Base-by-base conservation (phyloP, 2,797 vertebrate genomes). In the Amblyopsis hoosieri region DNA sequence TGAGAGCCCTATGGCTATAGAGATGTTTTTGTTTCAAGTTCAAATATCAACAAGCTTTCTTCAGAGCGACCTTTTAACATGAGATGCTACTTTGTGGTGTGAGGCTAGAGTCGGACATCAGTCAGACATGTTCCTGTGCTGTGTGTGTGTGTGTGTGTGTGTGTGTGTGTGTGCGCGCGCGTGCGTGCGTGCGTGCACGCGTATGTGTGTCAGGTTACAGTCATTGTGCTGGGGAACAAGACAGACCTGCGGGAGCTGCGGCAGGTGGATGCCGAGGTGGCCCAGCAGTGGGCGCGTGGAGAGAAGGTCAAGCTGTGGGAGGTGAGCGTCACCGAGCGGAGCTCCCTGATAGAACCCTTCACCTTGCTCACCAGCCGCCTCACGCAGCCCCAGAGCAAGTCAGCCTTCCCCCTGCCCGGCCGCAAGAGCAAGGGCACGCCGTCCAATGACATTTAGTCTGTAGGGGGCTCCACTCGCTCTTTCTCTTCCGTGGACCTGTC, bases 231-330 rank as follows among this genome's bases (percentile, higher is more conserved):
- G 85, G 97, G 97, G 54, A 99, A 98, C 75, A 99, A 99, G 88
- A 85, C 85, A 0, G 97, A 99, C 86, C 94, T 97, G 68, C 85
- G 85, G 3, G 95, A 97, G 51, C 89, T 89, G 45, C 94, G 96
- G 3, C 93, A 98, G 91, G 96, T 98, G 74, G 96, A 97, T 1
- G 76, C 89, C 45, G 96, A 97, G 69, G 88, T 76, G 68, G 96
- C 95, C 0, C 95, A 97, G 87, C 94, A 95, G 64, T 99, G 96
- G 97, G 97, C 97, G 0, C 93, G 89, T 2, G 91, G 90, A 0
- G 96, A 99, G 90, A 97, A 95, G 85, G 94, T 99, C 71, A 95
- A 94, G 74, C 93, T 98, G 69, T 99, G 96, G 96, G 97, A 98
- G 89, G 96, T 98, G 71, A 97, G 94, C 1, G 95, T 96, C 53